phyloP scores from a whole-genome alignment of 2,797 vertebrate genomes.

The Agapornis canus region DNA sequence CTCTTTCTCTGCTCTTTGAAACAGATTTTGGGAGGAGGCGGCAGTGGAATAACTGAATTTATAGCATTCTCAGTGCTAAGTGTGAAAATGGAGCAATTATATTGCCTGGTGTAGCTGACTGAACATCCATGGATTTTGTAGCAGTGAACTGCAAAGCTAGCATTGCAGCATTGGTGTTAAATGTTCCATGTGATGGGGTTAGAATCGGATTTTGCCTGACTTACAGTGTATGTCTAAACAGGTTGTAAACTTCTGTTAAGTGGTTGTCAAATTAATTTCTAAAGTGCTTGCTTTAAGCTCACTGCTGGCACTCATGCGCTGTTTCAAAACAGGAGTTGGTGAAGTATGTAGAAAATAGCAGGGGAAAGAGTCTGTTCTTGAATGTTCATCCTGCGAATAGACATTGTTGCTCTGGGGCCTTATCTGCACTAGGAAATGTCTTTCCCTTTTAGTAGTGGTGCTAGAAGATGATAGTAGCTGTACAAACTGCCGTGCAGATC shows the following conservation, averaged over 20 bases:
- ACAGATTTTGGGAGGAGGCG: not conserved
- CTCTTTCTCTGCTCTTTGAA: not conserved
- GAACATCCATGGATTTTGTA: conserved; percentile 31
- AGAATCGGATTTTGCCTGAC: not conserved
- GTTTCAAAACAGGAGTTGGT: not conserved
- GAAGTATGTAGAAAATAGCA: not conserved
- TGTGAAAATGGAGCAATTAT: not conserved
- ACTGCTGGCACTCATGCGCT: rapidly evolving
- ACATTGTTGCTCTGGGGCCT: not conserved
- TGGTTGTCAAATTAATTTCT: not conserved
- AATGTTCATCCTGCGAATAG: not conserved
- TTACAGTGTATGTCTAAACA: not conserved
- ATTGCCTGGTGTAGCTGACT: not conserved
- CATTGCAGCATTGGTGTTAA: not conserved
- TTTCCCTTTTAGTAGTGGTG: not conserved
- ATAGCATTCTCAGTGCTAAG: not conserved
- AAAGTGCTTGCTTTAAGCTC: not conserved
- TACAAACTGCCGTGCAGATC: not conserved
- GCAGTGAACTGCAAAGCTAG: conserved; percentile 2
- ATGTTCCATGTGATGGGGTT: conserved; percentile 21
- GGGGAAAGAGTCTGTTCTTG: not conserved
- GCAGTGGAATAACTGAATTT: not conserved
- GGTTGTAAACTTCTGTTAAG: not conserved
- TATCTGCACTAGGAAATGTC: conserved; percentile 7
- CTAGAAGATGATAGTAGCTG: not conserved